Conservation (phyloP, 1,140 invertebrate genomes). For the Polypedilum vanderplanki region DNA sequence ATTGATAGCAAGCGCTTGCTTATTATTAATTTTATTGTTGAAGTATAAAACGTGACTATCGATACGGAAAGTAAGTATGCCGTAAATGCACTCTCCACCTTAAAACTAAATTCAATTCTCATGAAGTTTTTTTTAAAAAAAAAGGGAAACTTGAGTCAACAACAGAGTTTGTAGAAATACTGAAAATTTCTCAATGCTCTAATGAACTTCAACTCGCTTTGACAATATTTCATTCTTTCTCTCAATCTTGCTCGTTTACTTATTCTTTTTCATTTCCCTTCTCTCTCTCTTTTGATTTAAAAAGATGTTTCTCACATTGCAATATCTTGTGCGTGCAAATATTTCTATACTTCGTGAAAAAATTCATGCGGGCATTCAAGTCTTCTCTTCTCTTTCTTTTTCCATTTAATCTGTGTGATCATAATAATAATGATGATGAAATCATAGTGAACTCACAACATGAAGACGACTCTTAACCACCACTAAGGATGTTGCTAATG, state of each 20-base stretch:
- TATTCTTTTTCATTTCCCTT: neutral
- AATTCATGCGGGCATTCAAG: conserved; percentile 24
- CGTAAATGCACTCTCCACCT: neutral
- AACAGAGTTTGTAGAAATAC: too few species aligned
- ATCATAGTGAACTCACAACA: neutral
- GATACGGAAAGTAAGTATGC: neutral
- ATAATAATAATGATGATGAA: conserved; percentile 1
- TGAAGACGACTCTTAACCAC: neutral
- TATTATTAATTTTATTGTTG: neutral
- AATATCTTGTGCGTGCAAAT: conserved; percentile 10
- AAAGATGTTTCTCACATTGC: neutral
- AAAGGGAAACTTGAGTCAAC: too few species aligned
- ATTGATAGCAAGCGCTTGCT: neutral
- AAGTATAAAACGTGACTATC: neutral
- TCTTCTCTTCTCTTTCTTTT: neutral
- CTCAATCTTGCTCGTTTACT: neutral
- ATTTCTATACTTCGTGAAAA: conserved; percentile 3
- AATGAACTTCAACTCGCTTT: conserved; percentile 8
- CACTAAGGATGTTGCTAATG: neutral
- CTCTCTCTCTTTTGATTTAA: neutral
- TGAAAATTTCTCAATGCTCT: conserved; percentile 20
- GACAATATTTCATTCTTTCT: neutral
- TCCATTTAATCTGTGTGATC: neutral
- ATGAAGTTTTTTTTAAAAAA: neutral
- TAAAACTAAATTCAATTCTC: neutral